Evolutionary conservation across 2,113 vertebrate species (phyloP).

Genomic region (Erythrocercus mccallii): DNA sequence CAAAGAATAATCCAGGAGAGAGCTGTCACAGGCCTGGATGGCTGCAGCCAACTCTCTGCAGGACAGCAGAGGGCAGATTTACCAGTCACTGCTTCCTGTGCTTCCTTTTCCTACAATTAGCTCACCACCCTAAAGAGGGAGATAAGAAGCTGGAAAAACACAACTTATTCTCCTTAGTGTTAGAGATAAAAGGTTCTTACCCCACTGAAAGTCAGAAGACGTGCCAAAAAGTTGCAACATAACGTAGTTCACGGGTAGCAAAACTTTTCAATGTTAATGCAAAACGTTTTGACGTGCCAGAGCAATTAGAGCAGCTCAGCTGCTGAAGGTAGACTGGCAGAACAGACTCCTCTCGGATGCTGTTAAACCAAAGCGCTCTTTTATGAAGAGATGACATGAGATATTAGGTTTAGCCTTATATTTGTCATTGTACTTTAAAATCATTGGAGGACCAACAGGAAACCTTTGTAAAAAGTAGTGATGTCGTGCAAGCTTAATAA

Average conservation of each 20-base stretch:
- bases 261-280: conserved; percentile 5
- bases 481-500: conserved; percentile 29
- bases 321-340: neutral
- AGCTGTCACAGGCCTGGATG: neutral
- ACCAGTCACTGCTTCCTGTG: neutral
- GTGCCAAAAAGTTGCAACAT: conserved; percentile 16
- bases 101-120: neutral
- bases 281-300: neutral
- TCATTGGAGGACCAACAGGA: conserved; percentile 24
- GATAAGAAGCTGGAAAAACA: neutral
- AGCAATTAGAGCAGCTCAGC: conserved; percentile 35
- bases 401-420: conserved; percentile 33
- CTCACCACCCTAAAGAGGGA: neutral
- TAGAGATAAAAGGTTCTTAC: neutral
- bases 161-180: neutral
- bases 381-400: conserved; percentile 14
- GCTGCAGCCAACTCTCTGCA: neutral
- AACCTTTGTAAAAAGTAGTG: conserved; percentile 27
- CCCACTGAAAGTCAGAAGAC: neutral
- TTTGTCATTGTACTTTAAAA: conserved; percentile 47
- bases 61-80: neutral
- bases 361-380: conserved; percentile 4
- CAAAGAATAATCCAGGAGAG: neutral
- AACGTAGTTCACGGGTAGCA: neutral
- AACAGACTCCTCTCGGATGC: conserved; percentile 2